Percentiles rank a stretch among this genome's conserved stretches.
Evolutionary conservation across 2,888 invertebrate species (phyloP).

Genomic region (Mantis religiosa): DNA sequence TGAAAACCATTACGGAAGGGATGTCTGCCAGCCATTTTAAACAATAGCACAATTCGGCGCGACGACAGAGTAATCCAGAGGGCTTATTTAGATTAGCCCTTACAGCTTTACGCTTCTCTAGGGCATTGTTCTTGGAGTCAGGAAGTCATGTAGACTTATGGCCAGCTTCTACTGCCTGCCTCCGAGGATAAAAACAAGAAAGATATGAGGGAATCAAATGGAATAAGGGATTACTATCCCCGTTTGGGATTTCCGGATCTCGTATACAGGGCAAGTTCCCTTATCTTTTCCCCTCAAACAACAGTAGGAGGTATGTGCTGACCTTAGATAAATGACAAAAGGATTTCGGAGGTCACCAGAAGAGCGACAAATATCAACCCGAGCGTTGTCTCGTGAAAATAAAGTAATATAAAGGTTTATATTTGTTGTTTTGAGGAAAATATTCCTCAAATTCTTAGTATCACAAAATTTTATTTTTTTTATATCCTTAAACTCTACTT

Average conservation of each 20-base stretch:
- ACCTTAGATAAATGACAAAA: too few species aligned
- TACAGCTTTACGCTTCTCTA: not conserved
- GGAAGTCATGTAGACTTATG: not conserved
- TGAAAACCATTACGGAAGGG: not conserved
- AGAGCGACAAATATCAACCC: too few species aligned
- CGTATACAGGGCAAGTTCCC: not conserved
- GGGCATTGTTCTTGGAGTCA: not conserved
- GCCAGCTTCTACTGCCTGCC: not conserved
- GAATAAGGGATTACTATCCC: not conserved
- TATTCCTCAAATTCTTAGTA: too few species aligned
- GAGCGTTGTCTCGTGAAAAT: too few species aligned
- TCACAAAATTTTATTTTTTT: too few species aligned
- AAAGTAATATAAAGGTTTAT: too few species aligned
- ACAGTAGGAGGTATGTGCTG: too few species aligned
- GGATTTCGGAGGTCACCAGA: too few species aligned
- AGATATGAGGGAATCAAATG: not conserved
- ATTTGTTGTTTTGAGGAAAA: too few species aligned
- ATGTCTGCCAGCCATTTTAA: not conserved
- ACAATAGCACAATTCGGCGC: not conserved
- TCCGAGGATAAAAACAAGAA: not conserved
- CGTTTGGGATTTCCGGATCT: not conserved
- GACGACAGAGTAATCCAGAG: not conserved
- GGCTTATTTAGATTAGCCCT: not conserved
- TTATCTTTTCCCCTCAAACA: not conserved
- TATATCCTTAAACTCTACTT: too few species aligned